Conservation (phyloP, 2,888 invertebrate genomes). For the Eupithecia exiguata region DNA sequence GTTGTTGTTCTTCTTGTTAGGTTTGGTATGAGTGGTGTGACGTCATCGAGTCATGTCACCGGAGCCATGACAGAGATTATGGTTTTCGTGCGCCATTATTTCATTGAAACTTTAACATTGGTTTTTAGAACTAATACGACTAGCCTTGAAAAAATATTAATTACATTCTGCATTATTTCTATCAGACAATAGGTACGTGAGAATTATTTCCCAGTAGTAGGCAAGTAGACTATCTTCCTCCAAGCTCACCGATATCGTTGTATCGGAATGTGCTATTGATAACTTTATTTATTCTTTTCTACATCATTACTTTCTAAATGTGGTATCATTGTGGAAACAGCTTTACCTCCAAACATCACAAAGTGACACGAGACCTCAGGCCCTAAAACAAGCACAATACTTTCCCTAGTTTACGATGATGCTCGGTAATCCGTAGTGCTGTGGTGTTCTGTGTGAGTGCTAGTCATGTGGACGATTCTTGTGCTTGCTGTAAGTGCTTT, state of each 20-base stretch:
- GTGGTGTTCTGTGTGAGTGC: conserved; percentile 14
- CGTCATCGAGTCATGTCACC: too few species aligned
- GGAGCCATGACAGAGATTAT: too few species aligned
- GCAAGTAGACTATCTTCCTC: not conserved
- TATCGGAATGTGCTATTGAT: not conserved
- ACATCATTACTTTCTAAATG: not conserved
- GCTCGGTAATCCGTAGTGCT: conserved; percentile 27
- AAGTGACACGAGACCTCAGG: conserved; percentile 10
- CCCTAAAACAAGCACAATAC: conserved; percentile 37
- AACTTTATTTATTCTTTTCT: not conserved
- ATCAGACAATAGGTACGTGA: too few species aligned
- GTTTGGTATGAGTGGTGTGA: too few species aligned
- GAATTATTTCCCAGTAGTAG: too few species aligned
- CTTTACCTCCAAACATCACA: conserved; percentile 19
- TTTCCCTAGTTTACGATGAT: conserved; percentile 36
- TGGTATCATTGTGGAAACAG: not conserved
- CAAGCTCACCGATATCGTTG: not conserved
- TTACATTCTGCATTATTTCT: too few species aligned
- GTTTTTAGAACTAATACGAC: too few species aligned
- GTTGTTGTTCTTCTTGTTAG: too few species aligned
- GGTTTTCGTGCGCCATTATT: too few species aligned
- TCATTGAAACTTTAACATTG: too few species aligned
- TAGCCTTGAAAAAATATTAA: too few species aligned
- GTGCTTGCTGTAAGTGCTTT: conserved; percentile 32
- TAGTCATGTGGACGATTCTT: conserved; percentile 35